Percentiles rank a stretch among this genome's conserved stretches.
phyloP scores from a whole-genome alignment of 2,113 vertebrate species.

The Rhynchomys soricoides region DNA sequence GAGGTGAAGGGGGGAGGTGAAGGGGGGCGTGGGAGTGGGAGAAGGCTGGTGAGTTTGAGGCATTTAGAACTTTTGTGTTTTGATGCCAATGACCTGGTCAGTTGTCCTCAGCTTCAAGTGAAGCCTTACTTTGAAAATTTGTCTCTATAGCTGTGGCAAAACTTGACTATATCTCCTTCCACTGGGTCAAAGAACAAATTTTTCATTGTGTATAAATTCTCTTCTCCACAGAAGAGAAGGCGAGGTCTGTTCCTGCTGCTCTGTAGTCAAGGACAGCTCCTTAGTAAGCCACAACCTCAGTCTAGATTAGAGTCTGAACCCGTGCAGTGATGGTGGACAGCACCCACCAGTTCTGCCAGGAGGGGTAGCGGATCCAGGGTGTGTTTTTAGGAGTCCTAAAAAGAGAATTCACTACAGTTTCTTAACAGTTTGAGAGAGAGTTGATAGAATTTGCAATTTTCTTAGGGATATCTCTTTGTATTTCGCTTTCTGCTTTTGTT shows the following conservation, averaged over 20 bases:
- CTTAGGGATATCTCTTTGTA: neutral
- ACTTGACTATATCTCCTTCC: conserved; percentile 40
- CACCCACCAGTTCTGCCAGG: neutral
- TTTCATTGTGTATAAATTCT: conserved; percentile 44
- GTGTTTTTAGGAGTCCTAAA: conserved; percentile 34
- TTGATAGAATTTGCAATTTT: conserved; percentile 8
- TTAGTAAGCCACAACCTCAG: neutral
- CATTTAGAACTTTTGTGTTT: conserved; percentile 39
- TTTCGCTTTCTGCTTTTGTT: conserved; percentile 53
- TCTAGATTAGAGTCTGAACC: neutral
- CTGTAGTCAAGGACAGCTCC: conserved; percentile 44
- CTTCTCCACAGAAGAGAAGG: conserved; percentile 5
- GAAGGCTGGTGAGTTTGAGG: neutral
- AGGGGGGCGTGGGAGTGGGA: conserved; percentile 16
- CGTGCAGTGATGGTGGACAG: conserved; percentile 9
- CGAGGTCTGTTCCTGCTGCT: neutral
- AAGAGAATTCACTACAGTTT: neutral
- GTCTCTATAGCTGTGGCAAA: conserved; percentile 7
- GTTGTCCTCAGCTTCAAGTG: conserved; percentile 43
- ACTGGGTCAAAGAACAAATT: conserved; percentile 19
- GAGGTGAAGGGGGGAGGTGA: conserved; percentile 50
- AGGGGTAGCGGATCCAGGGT: conserved; percentile 8
- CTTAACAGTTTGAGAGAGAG: conserved; percentile 16
- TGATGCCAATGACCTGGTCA: neutral
- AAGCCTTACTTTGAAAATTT: conserved; percentile 50